Evolutionary conservation across 2,113 vertebrate species (phyloP), one percentile per base, ranked within the genome.

Genomic region (Chrysochloris asiatica): DNA sequence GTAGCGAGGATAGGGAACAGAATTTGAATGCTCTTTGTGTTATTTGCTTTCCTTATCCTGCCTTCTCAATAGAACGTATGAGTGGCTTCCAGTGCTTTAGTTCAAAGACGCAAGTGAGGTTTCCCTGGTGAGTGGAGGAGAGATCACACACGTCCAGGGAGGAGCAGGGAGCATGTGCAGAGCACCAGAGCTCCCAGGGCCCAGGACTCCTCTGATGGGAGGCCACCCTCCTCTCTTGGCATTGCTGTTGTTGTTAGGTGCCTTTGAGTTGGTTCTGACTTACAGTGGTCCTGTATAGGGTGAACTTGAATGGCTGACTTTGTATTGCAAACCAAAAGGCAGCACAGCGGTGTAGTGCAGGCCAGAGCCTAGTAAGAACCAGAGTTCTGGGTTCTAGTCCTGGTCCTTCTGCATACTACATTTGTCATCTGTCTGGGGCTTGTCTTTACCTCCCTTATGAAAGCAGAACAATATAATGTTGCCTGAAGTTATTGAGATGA

Each of bases 201-300:
- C 43, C 47, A 56, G 11, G 41, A 50, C 33, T 9, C 33, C 84
- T 56, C 14, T 11, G 33, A 16, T 41, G 11, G 19, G 12, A 30
- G 6, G 0, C 30, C 4, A 11, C 33, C 5, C 43, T 16, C 8
- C 0, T 1, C 67, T 54, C 19, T 30, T 28, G 45, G 67, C 38
- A 3, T 7, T 9, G 59, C 16, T 50, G 48, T 10, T 50, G 16
- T 10, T 8, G 48, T n/a, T 50, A 50, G 48, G 48, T 16, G 16
- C 9, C 8, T 8, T 50, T 50, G n/a, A 50, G 48, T 50, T 50
- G 16, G 48, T 50, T 50, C 48, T 16, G 16, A 50, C 48, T 50
- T 16, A 50, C 48, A 50, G 48, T 10, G 16, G 16, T 50, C n/a
- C n/a, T n/a, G n/a, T n/a, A n/a, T n/a, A n/a, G n/a, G n/a, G n/a